phyloP scores from a whole-genome alignment of 2,113 vertebrate genomes.

The Labeo rohita region DNA sequence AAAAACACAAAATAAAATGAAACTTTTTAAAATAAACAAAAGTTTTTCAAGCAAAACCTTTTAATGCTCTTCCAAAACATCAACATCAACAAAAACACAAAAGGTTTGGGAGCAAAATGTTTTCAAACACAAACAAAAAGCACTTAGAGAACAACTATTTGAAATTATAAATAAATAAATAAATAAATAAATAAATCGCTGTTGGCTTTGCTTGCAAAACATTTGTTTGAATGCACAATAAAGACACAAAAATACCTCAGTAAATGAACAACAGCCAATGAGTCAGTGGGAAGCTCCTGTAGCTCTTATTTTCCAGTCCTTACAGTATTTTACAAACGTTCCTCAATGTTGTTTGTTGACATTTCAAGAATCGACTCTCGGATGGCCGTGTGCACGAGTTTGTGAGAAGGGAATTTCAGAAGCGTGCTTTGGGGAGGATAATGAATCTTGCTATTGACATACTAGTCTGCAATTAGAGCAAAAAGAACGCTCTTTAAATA shows the following conservation, averaged over 20 bases:
- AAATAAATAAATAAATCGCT: neutral
- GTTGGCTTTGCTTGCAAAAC: neutral
- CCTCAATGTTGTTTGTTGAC: neutral
- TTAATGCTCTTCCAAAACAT: too few relatives aligned
- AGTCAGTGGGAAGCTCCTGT: neutral
- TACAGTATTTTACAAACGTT: neutral
- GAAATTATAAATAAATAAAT: neutral
- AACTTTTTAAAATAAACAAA: too few relatives aligned
- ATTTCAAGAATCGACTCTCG: neutral
- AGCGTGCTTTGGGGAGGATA: neutral
- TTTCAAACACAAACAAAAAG: too few relatives aligned
- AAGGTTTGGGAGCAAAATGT: too few relatives aligned
- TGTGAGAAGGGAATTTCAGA: slow-evolving; percentile 2
- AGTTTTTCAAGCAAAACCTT: too few relatives aligned
- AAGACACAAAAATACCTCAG: neutral
- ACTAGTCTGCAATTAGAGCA: neutral
- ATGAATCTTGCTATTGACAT: neutral
- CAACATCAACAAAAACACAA: too few relatives aligned
- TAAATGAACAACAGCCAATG: neutral
- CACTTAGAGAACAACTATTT: too few relatives aligned
- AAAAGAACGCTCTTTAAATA: neutral
- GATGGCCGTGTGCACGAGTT: neutral
- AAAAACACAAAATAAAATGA: too few relatives aligned
- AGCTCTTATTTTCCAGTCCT: neutral
- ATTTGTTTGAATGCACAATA: slow-evolving; percentile 8